Evolutionary conservation across 2,888 invertebrate genomes (phyloP), one percentile per base, ranked within the genome.

Genomic region (Xestobium rufovillosum): DNA sequence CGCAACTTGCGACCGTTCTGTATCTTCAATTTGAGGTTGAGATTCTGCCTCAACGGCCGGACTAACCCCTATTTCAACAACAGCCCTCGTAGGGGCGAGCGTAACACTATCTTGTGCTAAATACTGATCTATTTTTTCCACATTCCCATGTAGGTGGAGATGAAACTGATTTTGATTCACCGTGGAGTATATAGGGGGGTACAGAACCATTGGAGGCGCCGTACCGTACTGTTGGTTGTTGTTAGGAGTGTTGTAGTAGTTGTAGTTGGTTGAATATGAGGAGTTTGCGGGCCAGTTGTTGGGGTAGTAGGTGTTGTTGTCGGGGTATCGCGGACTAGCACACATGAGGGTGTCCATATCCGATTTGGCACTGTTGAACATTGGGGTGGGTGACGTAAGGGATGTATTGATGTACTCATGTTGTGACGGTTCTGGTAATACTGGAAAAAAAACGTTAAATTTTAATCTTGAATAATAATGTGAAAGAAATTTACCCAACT

Each of bases 161-260:
- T 88, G 87, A 42, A 87, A 86, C 69, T 87, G 85, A 62, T 86
- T 87, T 63, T 87, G 86, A 60, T 87, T 87, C 35, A 87, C 85
- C 14, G 86, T 86, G 26, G 86, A 85, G 61, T 85, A 83, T 1
- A 86, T 68, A 53, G 84, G 83, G 0, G 86, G 86, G 54, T 76
- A 78, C 1, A 86, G 72, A 12, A 87, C 78, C 77, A 86, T 80
- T 38, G 78, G 74, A 2, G 80, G 73, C 2, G 75, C 67, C 48
- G 73, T 75, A 39, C 75, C 71, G 61, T 78, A 78, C 3, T 72
- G 68, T 44, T 77, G 70, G 52, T 78, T 78, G 46, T 72, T 72
- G 55, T 71, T 73, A 12, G 61, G 52, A 44, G 75, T 74, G 60
- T 76, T 75, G 67, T 85, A 83, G 53, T 80, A 80, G 57, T 80